These are phyloP conservation scores for Acanthis flammea DNA, from an alignment of 2,797 vertebrate species.

Conservation along the genomic window DNA sequence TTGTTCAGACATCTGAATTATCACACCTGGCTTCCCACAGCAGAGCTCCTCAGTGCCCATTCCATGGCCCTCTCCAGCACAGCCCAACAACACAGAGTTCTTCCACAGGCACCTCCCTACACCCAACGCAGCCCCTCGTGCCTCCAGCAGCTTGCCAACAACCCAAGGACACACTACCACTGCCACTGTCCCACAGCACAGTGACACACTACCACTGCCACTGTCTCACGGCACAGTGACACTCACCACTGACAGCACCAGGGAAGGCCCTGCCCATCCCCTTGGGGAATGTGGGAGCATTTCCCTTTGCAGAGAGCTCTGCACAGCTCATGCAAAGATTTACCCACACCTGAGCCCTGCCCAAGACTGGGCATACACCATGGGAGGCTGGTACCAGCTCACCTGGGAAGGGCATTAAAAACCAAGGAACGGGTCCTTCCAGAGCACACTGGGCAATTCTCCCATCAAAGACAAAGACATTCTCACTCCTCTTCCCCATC, in stretches of 20 bases:
- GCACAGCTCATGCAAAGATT: background rate
- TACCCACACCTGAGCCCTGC: background rate
- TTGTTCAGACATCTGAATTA: background rate
- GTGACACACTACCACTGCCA: background rate
- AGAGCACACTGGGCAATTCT: background rate
- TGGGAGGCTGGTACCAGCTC: accelerated
- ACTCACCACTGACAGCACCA: too few species aligned
- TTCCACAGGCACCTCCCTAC: accelerated
- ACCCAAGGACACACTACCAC: background rate
- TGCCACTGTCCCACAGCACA: accelerated
- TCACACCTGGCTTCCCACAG: background rate
- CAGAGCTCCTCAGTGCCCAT: background rate
- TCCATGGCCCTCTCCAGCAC: background rate
- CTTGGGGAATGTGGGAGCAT: accelerated
- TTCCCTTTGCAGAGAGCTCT: background rate
- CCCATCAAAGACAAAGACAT: background rate
- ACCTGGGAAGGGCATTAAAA: background rate
- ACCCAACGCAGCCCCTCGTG: accelerated
- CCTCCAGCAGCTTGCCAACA: background rate
- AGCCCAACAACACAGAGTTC: accelerated
- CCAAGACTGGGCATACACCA: background rate
- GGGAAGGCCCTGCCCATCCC: background rate
- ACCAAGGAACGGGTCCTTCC: background rate
- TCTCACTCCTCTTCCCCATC: background rate
- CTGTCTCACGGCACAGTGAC: accelerated